Evolutionary conservation across 2,888 invertebrate genomes (phyloP).

Genomic region (Isotomurus palustris): DNA sequence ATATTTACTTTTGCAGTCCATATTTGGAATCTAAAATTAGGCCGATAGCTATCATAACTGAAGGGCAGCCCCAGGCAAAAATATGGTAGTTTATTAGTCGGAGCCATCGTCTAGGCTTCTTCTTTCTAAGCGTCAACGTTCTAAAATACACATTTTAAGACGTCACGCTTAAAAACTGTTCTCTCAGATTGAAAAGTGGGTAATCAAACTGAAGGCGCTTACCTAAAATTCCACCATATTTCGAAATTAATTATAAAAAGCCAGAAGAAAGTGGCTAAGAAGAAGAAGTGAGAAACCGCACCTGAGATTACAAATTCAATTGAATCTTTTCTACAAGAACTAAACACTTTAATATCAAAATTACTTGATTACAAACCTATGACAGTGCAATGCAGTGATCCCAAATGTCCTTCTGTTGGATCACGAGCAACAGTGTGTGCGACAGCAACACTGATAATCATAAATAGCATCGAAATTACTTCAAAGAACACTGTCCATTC

Average conservation of each 20-base stretch:
- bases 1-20: slow-evolving; percentile 25
- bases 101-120: slow-evolving; percentile 18
- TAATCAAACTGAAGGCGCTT: neutral
- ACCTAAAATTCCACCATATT: slow-evolving; percentile 34
- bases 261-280: slow-evolving; percentile 29
- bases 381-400: slow-evolving; percentile 24
- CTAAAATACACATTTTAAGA: neutral
- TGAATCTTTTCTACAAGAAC: neutral
- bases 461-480: slow-evolving; percentile 29
- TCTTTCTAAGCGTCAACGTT: neutral
- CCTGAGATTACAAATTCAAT: slow-evolving; percentile 7
- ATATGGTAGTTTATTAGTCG: slow-evolving; percentile 16
- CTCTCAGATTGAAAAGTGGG: neutral
- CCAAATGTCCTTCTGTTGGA: slow-evolving; percentile 26
- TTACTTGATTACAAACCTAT: slow-evolving; percentile 14
- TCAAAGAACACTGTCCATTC: slow-evolving; percentile 34
- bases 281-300: slow-evolving; percentile 28
- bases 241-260: slow-evolving; percentile 25
- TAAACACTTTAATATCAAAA: neutral
- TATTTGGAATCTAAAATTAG: slow-evolving; percentile 15
- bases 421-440: slow-evolving; percentile 25
- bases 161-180: neutral
- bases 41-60: slow-evolving; percentile 11
- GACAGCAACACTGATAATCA: slow-evolving; percentile 29
- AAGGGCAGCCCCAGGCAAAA: slow-evolving; percentile 22